A percentile compares a stretch with the other conserved stretches of the same genome.
phyloP scores from a whole-genome alignment of 2,113 vertebrate species.

The Meles meles region DNA sequence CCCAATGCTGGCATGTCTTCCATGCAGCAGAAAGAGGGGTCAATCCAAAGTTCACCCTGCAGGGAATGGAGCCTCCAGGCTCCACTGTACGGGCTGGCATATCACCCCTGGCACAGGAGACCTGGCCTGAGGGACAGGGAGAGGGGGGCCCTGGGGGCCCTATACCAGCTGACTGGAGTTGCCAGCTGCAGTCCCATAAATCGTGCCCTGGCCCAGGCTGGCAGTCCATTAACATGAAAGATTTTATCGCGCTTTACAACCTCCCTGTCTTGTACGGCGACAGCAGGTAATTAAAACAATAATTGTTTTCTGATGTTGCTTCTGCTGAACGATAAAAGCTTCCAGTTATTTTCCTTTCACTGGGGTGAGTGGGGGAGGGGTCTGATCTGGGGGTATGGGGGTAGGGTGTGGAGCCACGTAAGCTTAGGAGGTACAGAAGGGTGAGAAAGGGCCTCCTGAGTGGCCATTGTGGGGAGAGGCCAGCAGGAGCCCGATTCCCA shows the following conservation, averaged over 20 bases:
- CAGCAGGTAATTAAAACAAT: constrained; percentile 87
- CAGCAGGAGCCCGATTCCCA: background rate
- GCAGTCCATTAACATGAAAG: constrained; percentile 82
- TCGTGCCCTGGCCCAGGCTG: constrained; percentile 76
- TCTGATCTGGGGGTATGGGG: background rate
- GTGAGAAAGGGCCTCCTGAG: background rate
- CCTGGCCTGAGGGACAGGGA: background rate
- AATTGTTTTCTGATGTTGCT: constrained; percentile 84
- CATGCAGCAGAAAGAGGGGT: background rate
- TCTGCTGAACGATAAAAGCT: constrained; percentile 79
- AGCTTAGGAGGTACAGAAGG: background rate
- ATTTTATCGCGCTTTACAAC: constrained; percentile 80
- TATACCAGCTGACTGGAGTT: constrained; percentile 62
- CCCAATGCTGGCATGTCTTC: background rate
- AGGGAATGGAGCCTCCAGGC: background rate
- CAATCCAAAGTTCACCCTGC: background rate
- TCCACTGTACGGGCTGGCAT: background rate
- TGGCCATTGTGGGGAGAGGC: background rate
- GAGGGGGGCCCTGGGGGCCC: background rate
- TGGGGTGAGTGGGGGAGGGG: background rate
- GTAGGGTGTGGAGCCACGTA: background rate
- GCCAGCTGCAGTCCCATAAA: constrained; percentile 82
- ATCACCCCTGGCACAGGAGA: background rate
- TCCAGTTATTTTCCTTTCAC: constrained; percentile 70
- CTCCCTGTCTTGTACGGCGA: constrained; percentile 72